Evolutionary conservation across 2,888 invertebrate genomes (phyloP), one percentile per base, ranked within the genome.

Genomic region (Aproaerema taeniolella): DNA sequence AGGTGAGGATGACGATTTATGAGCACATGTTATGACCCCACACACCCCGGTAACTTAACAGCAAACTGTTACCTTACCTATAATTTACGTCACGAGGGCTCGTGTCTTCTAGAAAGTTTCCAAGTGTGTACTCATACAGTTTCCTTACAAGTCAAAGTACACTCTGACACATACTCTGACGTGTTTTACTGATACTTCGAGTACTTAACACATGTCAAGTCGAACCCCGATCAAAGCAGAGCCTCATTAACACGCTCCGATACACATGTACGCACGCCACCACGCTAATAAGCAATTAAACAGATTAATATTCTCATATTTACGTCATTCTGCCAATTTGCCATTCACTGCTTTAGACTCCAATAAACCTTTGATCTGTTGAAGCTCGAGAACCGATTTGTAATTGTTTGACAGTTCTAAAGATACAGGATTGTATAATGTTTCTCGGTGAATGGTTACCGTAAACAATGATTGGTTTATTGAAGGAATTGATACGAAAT

Each of bases 271-370:
- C 65, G 57, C 64, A 63, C 58, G 67, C 66, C 61, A 64, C 51
- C 55, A 69, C 62, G 75, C 67, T 79, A 83, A 81, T 81, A 79
- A 80, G 74, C 85, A 86, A 85, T 83, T 82, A 83, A 71, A 78
- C 68, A 74, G 80, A 80, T 81, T 83, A 79, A 77, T 78, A 76
- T 75, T 77, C 65, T 77, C 65, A 78, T 77, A 80, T 80, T 77
- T 67, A 68, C 68, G 67, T 62, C 66, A 70, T 74, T 64, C 58
- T 58, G 61, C 69, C 73, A 72, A 81, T 81, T 74, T 71, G 67
- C 68, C 63, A 74, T 74, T 75, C 50, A 57, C 53, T 52, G 49
- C 51, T 54, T 47, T 43, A 49, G 53, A 54, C 58, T 64, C 58
- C 66, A 69, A 72, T 70, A 58, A 64, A 52, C 65, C 67, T 82